Conservation (phyloP, 2,888 invertebrate genomes). For the Cantharis lateralis region DNA sequence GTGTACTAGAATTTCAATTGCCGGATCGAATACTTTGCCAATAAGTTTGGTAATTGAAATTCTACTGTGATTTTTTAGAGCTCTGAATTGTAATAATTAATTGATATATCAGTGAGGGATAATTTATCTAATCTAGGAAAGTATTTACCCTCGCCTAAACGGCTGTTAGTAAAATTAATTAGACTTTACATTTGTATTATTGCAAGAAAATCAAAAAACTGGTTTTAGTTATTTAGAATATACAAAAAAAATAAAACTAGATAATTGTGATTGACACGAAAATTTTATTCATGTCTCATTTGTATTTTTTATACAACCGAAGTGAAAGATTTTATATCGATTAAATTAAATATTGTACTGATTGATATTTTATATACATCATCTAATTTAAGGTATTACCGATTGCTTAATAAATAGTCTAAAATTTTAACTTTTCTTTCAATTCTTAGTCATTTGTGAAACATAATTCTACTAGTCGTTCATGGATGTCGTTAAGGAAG, state of each 20-base stretch:
- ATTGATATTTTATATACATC: background rate
- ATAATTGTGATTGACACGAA: conserved; percentile 18
- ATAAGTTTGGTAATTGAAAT: background rate
- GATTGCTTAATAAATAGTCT: background rate
- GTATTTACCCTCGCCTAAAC: background rate
- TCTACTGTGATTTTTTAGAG: background rate
- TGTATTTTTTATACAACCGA: conserved; percentile 20
- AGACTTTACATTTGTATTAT: background rate
- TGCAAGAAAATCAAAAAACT: background rate
- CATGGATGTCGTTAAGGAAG: too few relatives aligned
- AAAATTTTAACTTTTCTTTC: background rate
- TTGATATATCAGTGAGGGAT: background rate
- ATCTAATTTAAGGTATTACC: conserved; percentile 1
- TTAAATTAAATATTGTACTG: conserved; percentile 5
- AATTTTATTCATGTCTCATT: conserved; percentile 9
- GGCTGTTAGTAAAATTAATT: background rate
- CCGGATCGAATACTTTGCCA: background rate
- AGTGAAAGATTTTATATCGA: conserved; percentile 8
- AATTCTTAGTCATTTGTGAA: background rate
- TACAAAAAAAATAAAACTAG: conserved; percentile 4
- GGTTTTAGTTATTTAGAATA: background rate
- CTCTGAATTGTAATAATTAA: background rate
- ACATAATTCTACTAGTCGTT: too few relatives aligned
- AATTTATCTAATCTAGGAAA: background rate
- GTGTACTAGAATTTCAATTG: background rate